A percentile compares a stretch with the other conserved stretches of the same genome.
phyloP scores from a whole-genome alignment of 2,113 vertebrate species.

The Echinops telfairi region DNA sequence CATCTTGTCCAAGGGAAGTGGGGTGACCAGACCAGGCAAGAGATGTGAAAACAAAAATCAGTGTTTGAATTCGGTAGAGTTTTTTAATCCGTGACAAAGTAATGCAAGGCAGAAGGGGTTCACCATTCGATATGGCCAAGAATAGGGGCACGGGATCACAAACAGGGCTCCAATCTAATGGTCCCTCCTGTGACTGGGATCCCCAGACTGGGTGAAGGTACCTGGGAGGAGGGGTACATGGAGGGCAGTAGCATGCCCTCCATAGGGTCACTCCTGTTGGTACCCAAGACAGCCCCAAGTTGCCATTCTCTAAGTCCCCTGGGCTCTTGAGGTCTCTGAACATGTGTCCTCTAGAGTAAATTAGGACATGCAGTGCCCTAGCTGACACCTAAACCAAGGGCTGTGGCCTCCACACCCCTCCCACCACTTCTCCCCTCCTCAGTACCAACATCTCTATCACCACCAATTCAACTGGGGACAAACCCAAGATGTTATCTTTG shows the following conservation, averaged over 20 bases:
- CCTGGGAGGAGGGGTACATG: not conserved
- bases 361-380: not conserved
- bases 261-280: not conserved
- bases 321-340: not conserved
- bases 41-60: not conserved
- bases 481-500: not conserved
- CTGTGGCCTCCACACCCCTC: too few species aligned
- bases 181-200: not conserved
- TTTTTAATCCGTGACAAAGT: not conserved
- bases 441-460: too few species aligned
- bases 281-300: not conserved
- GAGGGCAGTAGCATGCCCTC: not conserved
- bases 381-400: not conserved
- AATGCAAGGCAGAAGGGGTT: fast-evolving
- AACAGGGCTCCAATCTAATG: not conserved
- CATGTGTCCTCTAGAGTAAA: not conserved
- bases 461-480: not conserved
- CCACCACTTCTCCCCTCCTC: not conserved
- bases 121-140: not conserved
- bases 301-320: not conserved
- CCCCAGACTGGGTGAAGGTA: not conserved
- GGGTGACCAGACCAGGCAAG: not conserved
- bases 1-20: not conserved
- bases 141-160: not conserved
- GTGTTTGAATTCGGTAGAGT: not conserved